Percentiles rank a stretch among this genome's conserved stretches.
These are phyloP conservation scores for Pollenia angustigena DNA, from an alignment of 2,888 invertebrate genomes.

Conservation along the genomic window DNA sequence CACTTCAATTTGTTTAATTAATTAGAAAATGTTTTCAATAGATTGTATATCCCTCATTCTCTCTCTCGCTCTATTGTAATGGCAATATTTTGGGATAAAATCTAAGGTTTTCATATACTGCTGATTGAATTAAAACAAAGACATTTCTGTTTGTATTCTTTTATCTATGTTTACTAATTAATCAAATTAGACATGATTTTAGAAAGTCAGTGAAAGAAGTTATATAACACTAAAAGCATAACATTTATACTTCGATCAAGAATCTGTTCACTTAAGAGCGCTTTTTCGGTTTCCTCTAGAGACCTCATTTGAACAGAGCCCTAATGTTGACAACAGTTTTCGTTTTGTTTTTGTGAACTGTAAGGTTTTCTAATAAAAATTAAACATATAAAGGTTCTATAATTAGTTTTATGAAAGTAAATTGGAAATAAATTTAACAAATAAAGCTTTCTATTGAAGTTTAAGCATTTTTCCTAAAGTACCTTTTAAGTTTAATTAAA, in stretches of 20 bases:
- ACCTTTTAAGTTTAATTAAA: no score
- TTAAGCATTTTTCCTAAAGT: no score
- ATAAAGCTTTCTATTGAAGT: no score
- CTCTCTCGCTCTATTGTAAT: not conserved
- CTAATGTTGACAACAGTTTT: no score
- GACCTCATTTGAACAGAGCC: no score
- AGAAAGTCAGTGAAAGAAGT: not conserved
- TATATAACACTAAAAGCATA: not conserved
- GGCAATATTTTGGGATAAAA: slow-evolving; percentile 20
- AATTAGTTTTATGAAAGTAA: no score
- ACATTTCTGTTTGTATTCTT: slow-evolving; percentile 22
- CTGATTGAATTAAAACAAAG: slow-evolving; percentile 63
- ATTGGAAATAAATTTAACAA: no score
- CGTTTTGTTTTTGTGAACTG: no score
- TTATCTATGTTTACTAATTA: slow-evolving; percentile 53
- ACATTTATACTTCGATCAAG: not conserved
- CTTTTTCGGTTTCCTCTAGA: no score
- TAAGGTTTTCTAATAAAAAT: no score
- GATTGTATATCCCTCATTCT: slow-evolving; percentile 15
- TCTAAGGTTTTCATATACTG: slow-evolving; percentile 50
- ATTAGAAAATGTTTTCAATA: slow-evolving; percentile 67
- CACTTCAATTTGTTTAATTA: slow-evolving; percentile 71
- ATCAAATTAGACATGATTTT: slow-evolving; percentile 66
- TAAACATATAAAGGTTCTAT: no score
- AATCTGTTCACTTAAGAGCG: no score